A percentile compares a stretch with the other conserved stretches of the same genome.
Evolutionary conservation across 2,113 vertebrate genomes (phyloP).

Genomic region (Parus major): DNA sequence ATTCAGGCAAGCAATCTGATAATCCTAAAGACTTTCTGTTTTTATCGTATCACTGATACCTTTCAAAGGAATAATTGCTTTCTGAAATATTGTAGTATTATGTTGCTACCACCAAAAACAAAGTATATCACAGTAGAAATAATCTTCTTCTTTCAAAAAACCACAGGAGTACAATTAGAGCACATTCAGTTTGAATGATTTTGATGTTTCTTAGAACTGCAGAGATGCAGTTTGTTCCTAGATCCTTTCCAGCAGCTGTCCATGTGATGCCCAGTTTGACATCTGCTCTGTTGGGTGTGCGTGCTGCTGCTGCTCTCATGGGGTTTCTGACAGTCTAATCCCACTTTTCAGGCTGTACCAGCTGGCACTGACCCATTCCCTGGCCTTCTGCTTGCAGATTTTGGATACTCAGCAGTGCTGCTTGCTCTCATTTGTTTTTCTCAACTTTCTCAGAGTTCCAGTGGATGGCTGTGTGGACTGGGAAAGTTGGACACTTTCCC

Average conservation of each 20-base stretch:
- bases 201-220: background rate
- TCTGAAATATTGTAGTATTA: background rate
- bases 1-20: background rate
- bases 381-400: background rate
- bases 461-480: background rate
- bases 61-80: background rate
- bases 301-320: background rate
- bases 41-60: background rate
- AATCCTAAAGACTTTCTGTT: background rate
- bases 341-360: background rate
- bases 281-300: background rate
- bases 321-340: background rate
- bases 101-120: rapidly evolving
- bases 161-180: background rate
- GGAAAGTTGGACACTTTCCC: background rate
- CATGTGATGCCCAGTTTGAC: background rate
- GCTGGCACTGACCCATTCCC: background rate
- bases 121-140: background rate
- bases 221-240: background rate
- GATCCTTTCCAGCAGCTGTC: background rate
- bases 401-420: background rate
- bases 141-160: background rate
- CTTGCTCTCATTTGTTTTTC: background rate
- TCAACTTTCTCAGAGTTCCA: background rate
- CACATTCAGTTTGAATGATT: background rate